A percentile compares a stretch with the other conserved stretches of the same genome.
phyloP scores from a whole-genome alignment of 2,797 vertebrate species.

The Falco cherrug region DNA sequence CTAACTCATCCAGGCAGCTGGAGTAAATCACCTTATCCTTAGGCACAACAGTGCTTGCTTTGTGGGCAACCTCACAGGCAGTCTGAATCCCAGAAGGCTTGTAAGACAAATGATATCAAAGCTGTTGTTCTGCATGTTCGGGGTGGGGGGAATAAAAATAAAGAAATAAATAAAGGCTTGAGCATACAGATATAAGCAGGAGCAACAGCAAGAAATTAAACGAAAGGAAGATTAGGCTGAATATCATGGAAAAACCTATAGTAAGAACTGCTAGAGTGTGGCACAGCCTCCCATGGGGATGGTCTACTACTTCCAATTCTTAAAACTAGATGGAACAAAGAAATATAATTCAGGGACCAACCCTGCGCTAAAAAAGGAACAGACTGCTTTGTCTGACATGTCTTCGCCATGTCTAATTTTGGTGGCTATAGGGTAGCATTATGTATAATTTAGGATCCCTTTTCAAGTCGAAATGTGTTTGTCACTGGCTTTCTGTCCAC shows the following conservation, averaged over 20 bases:
- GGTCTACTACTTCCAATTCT: constrained; percentile 19
- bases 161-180: not conserved
- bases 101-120: not conserved
- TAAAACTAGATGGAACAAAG: constrained; percentile 22
- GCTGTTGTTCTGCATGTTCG: not conserved
- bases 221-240: not conserved
- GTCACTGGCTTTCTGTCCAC: not conserved
- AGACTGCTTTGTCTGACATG: not conserved
- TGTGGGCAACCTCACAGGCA: not conserved
- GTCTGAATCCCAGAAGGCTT: not conserved
- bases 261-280: not conserved
- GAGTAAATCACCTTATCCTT: not conserved
- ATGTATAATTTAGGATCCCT: not conserved
- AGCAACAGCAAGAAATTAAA: not conserved
- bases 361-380: not conserved
- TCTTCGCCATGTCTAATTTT: constrained; percentile 4
- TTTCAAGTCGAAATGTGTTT: not conserved
- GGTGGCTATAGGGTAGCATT: not conserved
- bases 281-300: not conserved
- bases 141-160: not conserved
- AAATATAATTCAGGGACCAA: not conserved
- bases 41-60: not conserved
- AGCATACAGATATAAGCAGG: not conserved
- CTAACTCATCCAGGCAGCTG: not conserved
- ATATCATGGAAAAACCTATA: not conserved